Evolutionary conservation across 2,888 invertebrate species (phyloP), one percentile per base, ranked within the genome.

Genomic region (Hedya salicella): DNA sequence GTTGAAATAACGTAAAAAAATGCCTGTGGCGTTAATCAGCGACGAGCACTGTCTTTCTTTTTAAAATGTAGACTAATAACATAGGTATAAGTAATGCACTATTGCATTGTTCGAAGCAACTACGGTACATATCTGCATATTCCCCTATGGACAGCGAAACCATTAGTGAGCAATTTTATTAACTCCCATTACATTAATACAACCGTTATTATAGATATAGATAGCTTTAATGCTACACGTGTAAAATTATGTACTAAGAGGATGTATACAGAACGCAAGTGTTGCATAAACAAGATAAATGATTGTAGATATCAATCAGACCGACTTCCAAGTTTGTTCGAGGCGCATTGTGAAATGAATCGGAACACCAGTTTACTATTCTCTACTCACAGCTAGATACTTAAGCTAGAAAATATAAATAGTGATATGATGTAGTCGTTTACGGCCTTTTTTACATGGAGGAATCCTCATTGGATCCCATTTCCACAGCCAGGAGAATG

Each of bases 281-380:
- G 44, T 52, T 52, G 44, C 46, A 39, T 59, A 59, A 59, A 53
- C 52, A 39, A 50, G 49, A 50, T 50, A 56, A 53, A 50, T 56
- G 17, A 32, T 57, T 32, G 13, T 46, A 57, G 44, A 13, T 46
- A 44, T 32, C 36, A 17, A 16, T 32, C 36, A 17, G 19, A 61
- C 19, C 32, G 30, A 42, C 30, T 52, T 46, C 36, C 14, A 36
- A 44, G 36, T 62, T 62, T 30, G 36, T 62, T 62, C 19, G 61
- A 32, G 30, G 19, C 42, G 56, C 21, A 30, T 25, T 14, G 19
- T 17, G 6, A 13, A 13, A 11, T 42, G 25, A 3, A 13, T 32
- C 21, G 30, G 42, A 30, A 8, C 0, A 42, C 30, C 17, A 56
- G 40, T 56, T 56, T 44, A 36, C 36, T 36, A 36, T 11, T 25